Evolutionary conservation across 2,888 invertebrate species (phyloP).

Genomic region (Epsilonema sp.): DNA sequence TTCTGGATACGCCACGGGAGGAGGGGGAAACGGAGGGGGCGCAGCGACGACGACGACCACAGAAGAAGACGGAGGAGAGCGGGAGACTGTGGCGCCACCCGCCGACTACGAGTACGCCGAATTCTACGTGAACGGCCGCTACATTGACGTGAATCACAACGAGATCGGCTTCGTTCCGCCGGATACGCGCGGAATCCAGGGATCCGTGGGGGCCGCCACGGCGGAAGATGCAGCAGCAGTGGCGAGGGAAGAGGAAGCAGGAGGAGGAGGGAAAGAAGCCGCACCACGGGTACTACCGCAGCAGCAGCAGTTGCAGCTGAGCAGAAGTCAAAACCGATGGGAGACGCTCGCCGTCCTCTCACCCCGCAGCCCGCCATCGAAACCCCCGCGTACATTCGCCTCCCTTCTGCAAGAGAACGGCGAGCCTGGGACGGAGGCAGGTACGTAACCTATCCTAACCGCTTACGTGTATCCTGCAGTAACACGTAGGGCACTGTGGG

Average conservation of each 20-base stretch:
- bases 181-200: slow-evolving; percentile 12
- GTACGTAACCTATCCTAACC: too few relatives aligned
- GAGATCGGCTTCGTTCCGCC: slow-evolving; percentile 19
- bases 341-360: neutral
- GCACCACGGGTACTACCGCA: too few relatives aligned
- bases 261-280: neutral
- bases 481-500: too few relatives aligned
- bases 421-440: too few relatives aligned
- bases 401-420: slow-evolving; percentile 3
- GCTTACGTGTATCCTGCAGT: too few relatives aligned
- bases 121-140: slow-evolving; percentile 14
- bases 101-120: slow-evolving; percentile 12
- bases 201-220: slow-evolving; percentile 2
- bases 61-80: too few relatives aligned
- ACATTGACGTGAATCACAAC: slow-evolving; percentile 27
- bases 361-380: neutral
- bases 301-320: too few relatives aligned
- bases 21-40: neutral
- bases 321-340: too few relatives aligned
- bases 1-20: neutral
- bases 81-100: neutral
- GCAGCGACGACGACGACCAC: neutral
- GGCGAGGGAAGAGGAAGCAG: neutral
- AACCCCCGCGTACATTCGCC: slow-evolving; percentile 9
- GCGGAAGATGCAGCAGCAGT: too few relatives aligned